Evolutionary conservation across 2,888 invertebrate species (phyloP).

Genomic region (Griposia aprilina): DNA sequence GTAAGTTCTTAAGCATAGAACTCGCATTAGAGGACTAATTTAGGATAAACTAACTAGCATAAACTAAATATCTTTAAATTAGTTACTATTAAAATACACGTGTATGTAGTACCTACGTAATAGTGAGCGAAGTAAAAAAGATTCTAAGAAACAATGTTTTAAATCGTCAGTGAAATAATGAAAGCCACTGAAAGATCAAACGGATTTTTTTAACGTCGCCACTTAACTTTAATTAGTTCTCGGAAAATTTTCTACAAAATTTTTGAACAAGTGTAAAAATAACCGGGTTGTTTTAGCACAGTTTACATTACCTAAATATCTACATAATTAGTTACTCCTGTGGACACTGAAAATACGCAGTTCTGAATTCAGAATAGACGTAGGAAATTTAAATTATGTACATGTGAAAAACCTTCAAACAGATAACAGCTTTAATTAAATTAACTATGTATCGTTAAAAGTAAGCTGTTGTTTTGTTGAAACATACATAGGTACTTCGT

Average conservation of each 20-base stretch:
- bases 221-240: conserved; percentile 12
- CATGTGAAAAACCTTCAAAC: background rate
- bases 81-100: too few relatives aligned
- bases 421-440: background rate
- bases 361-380: conserved; percentile 5
- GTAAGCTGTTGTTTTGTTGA: conserved; percentile 1
- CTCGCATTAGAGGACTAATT: background rate
- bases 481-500: background rate
- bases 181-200: conserved; percentile 24
- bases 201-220: conserved; percentile 4
- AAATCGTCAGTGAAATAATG: background rate
- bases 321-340: conserved; percentile 7
- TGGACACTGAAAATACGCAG: background rate
- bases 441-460: background rate
- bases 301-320: conserved; percentile 32
- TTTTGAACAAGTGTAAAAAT: conserved; percentile 6
- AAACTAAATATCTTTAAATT: background rate
- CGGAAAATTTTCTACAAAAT: conserved; percentile 18
- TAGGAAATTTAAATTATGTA: background rate
- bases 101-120: background rate
- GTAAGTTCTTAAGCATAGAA: background rate
- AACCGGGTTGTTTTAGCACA: conserved; percentile 23
- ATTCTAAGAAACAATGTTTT: conserved; percentile 17
- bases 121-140: conserved; percentile 1
- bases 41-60: too few relatives aligned